Base-by-base conservation (phyloP, 1,140 invertebrate genomes). In the Parapsyche elsis region DNA sequence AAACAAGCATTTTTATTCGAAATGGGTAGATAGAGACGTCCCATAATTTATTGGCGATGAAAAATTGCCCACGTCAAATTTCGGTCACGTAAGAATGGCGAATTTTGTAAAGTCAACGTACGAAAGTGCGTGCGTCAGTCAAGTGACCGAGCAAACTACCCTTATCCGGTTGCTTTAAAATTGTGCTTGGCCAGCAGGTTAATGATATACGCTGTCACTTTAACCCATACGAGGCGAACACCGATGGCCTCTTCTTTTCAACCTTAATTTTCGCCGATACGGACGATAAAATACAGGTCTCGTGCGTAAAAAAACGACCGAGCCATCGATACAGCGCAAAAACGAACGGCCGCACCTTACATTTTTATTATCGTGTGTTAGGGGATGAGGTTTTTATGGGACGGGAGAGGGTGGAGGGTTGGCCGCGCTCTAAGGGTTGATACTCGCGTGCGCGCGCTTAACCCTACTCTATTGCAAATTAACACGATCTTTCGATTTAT, bases 161-260 rank as follows among this genome's bases (percentile, higher is more conserved):
- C 49, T 57, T 30, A 59, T 30, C 75, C 75, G 53, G 26, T 57
- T 21, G 26, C 79, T 80, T 76, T 80, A 80, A 80, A 80, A 80
- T 80, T 80, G 75, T 77, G 79, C 79, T 74, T 24, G 79, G 49
- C 71, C 71, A 74, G 79, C 79, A 67, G 79, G 79, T 80, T 80
- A 80, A 80, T 76, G 79, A 80, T 76, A 80, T 67, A 80, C 79
- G 71, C 73, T 80, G 79, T 80, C 79, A 76, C 79, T 75, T 24
- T 61, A 76, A 70, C 76, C 64, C 76, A 46, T 75, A 19, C 23
- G 5, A 5, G 9, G 57, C 16, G 1, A 16, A 76, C 45, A 57
- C 75, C 30, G 76, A n/a, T n/a, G 44, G 53, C 21, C 24, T 77
- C 75, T 44, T 14, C 24, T 67, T 23, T 71, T 77, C 23, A 49